phyloP scores from a whole-genome alignment of 2,888 invertebrate species.

The Auanema freiburgensis region DNA sequence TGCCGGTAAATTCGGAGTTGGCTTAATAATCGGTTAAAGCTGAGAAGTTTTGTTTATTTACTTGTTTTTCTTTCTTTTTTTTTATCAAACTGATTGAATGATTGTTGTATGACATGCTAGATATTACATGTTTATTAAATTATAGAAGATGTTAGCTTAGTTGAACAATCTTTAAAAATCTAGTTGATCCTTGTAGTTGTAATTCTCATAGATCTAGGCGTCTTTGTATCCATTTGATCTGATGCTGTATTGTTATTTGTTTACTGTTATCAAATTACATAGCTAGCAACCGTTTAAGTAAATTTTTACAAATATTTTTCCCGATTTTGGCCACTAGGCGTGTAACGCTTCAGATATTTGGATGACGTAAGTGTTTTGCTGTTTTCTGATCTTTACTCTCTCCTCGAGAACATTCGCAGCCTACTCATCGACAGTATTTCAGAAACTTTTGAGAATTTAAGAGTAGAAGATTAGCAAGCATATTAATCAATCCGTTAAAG shows the following conservation, averaged over 20 bases:
- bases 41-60: background rate
- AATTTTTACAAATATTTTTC: background rate
- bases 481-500: no score
- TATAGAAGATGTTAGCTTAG: no score
- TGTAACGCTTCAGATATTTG: no score
- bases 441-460: no score
- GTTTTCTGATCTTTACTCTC: no score
- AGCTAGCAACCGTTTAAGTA: conserved; percentile 1
- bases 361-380: no score
- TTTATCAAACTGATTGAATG: background rate
- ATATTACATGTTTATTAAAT: no score
- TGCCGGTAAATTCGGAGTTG: conserved; percentile 84
- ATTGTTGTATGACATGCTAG: background rate
- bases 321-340: no score
- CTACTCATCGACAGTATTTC: no score
- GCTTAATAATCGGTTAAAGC: conserved; percentile 80
- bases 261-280: conserved; percentile 3
- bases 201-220: background rate
- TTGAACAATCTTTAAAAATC: no score
- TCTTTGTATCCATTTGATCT: conserved; percentile 5
- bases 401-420: no score
- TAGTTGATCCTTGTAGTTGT: conserved; percentile 1
- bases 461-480: no score
- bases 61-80: conserved; percentile 1
- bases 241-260: conserved; percentile 1